Evolutionary conservation across 2,113 vertebrate genomes (phyloP), one percentile per base, ranked within the genome.

Genomic region (Stigmatopora nigra): DNA sequence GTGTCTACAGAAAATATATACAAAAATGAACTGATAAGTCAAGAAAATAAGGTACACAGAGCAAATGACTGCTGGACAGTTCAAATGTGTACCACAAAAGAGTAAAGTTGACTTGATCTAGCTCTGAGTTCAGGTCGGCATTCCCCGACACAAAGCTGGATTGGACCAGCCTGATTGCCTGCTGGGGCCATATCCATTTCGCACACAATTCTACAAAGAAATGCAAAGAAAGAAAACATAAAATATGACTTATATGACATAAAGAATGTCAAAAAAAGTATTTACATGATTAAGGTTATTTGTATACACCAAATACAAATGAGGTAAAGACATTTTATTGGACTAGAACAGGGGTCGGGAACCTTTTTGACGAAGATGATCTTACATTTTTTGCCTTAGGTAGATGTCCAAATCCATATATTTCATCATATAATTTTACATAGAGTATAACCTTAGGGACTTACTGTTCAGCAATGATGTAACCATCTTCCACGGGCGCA

Each of bases 381-480:
- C 25, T 31, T 31, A n/a, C 25, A 31, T 31, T 31, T 31, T 31
- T 22, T 22, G 10, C 51, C 6, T 56, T 5, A 7, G 31, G 14
- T 3, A 16, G 5, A 48, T 31, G 53, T 31, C 53, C 22, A 56
- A 25, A 31, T 48, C 46, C 46, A 48, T 3, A 22, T 10, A 12
- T 10, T 53, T 56, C 3, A 56, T 53, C 52, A 25, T 22, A 53
- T 3, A 56, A 56, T 31, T 5, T 56, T 56, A 15, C 46, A 48
- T 48, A 48, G 19, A 14, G 52, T 14, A 22, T 16, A 13, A 13
- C 12, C 41, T 0, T 17, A 35, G 9, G 3, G 45, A 89, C 97
- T 95, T 88, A 99, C 97, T 97, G 97, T 68, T 99, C 96, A 0
- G 97, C 96, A 7, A 98, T 87, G 64, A 99, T 84, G 86, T 99